Percentiles rank a stretch among this genome's conserved stretches.
Evolutionary conservation across 1,140 invertebrate species (phyloP).

Genomic region (Pomacea maculata): DNA sequence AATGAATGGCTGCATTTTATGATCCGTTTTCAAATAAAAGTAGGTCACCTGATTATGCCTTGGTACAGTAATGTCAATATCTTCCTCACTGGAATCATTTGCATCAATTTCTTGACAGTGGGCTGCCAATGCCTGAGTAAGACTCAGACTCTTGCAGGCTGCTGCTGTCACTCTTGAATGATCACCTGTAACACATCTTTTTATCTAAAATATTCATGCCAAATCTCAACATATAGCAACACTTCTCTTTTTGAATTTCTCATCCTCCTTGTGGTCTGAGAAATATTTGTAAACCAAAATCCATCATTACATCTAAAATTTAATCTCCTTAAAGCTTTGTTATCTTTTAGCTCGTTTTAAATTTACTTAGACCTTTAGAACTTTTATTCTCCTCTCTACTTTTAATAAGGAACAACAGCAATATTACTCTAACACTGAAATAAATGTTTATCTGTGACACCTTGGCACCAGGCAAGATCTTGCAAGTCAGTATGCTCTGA

Average conservation of each 20-base stretch:
- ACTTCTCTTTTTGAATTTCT: no score
- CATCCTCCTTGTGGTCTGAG: no score
- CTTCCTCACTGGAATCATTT: constrained; percentile 37
- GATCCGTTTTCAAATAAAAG: neutral
- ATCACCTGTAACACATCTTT: neutral
- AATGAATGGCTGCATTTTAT: no score
- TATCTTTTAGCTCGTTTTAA: no score
- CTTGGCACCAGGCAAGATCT: neutral
- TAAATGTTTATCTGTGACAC: neutral
- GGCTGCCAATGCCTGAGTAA: constrained; percentile 60
- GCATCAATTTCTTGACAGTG: constrained; percentile 57
- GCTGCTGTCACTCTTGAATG: constrained; percentile 54
- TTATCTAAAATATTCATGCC: constrained; percentile 13
- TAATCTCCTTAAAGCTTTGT: no score
- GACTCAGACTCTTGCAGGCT: constrained; percentile 61
- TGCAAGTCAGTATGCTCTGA: neutral
- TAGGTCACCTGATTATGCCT: neutral
- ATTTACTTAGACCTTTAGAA: no score
- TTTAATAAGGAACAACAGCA: no score
- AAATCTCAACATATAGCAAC: no score
- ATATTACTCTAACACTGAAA: no score
- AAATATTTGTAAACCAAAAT: no score
- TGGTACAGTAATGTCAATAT: constrained; percentile 18
- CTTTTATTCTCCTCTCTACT: no score
- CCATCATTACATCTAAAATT: no score